Evolutionary conservation across 1,140 invertebrate species (phyloP), one percentile per base, ranked within the genome.

Genomic region (Drosophila arawakana): DNA sequence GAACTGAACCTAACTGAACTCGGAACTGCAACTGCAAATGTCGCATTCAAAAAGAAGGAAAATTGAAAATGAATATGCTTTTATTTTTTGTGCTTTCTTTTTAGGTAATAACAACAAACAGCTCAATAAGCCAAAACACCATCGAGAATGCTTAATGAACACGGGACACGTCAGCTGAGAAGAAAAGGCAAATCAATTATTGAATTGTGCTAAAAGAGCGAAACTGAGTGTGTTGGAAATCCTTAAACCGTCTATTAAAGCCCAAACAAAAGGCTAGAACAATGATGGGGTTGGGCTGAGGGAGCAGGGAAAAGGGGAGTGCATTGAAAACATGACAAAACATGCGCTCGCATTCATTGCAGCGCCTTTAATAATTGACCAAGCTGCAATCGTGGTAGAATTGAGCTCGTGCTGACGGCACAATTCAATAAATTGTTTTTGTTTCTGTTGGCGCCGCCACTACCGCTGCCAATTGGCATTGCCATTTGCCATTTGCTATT

Each of bases 171-270:
- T 65, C 39, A 67, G 30, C 30, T 47, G 58, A 47, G 52, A 71
- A 63, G 54, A 60, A 69, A 74, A 68, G 54, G 35, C 39, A 76
- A 60, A 74, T 74, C 65, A 62, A 78, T 81, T 75, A 78, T 67
- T 47, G 13, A 81, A 78, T 80, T 63, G 43, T 47, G 50, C 66
- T 52, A 30, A 30, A 30, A 30, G 25, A 30, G 25, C 6, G 34
- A 46, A 44, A 68, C 60, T 61, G 72, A 73, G 73, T 76, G 25
- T 30, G 25, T 30, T 30, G 78, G 74, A 70, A 77, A 81, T 81
- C 79, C 63, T 69, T 81, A 74, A 74, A 81, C 74, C 50, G 77
- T 72, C 79, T 70, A 79, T 79, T 65, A 65, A 30, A 47, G 8
- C 43, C 3, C 11, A 44, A 41, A 58, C 37, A 41, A 5, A 11